These are phyloP conservation scores for Neelides sp. DNA, from an alignment of 1,140 invertebrate genomes.

Conservation along the genomic window DNA sequence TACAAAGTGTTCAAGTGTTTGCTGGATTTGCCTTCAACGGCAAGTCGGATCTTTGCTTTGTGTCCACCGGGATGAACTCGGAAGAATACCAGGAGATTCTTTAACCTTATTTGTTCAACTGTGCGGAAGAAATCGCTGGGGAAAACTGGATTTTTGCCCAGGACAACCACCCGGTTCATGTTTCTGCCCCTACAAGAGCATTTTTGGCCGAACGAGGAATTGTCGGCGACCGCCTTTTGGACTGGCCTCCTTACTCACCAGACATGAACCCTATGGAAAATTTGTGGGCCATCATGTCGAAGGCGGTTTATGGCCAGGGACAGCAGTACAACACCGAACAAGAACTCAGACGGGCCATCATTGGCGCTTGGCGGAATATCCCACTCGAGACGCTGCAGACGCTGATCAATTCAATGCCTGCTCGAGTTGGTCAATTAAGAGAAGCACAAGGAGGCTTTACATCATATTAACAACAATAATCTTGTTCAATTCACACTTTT, in stretches of 20 bases:
- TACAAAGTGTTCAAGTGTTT: too few species aligned
- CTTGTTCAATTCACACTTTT: too few species aligned
- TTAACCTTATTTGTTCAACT: background rate
- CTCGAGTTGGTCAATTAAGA: too few species aligned
- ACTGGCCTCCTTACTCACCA: constrained; percentile 35
- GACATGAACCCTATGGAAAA: constrained; percentile 38
- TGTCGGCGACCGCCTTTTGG: constrained; percentile 23
- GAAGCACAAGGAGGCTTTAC: too few species aligned
- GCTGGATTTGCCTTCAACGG: too few species aligned
- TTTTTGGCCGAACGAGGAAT: background rate
- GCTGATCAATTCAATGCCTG: background rate
- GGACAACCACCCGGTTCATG: too few species aligned
- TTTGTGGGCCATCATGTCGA: constrained; percentile 32
- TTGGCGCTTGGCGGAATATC: background rate
- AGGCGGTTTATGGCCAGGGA: background rate
- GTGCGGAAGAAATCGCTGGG: background rate
- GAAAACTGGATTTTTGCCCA: background rate
- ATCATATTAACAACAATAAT: too few species aligned
- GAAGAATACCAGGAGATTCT: too few species aligned
- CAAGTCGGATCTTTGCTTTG: too few species aligned
- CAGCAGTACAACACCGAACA: background rate
- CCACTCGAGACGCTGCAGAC: background rate
- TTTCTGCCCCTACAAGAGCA: background rate
- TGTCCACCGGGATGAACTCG: too few species aligned
- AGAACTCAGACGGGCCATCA: background rate